Conservation (phyloP, 2,888 invertebrate genomes). For the Boloria euphrosyne region DNA sequence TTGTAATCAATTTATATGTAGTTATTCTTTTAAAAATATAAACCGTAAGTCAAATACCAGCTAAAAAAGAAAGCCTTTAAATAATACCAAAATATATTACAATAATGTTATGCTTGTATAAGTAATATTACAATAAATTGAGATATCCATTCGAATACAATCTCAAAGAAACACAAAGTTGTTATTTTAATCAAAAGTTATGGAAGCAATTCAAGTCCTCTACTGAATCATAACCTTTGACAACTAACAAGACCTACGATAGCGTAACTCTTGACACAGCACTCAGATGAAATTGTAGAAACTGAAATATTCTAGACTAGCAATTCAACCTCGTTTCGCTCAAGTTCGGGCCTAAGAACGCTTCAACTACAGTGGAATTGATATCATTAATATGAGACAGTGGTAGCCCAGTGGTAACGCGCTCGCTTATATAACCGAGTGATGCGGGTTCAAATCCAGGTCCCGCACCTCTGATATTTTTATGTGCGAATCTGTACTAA, state of each 20-base stretch:
- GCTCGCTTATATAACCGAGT: no score
- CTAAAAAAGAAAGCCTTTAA: neutral
- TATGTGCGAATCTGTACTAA: no score
- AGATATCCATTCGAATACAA: slow-evolving; percentile 1
- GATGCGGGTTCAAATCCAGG: no score
- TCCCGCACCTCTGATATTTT: no score
- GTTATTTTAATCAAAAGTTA: slow-evolving; percentile 13
- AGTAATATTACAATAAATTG: slow-evolving; percentile 5
- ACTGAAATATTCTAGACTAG: neutral
- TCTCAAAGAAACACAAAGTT: slow-evolving; percentile 1
- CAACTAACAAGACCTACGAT: slow-evolving; percentile 7
- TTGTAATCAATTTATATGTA: no score
- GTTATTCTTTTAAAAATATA: no score
- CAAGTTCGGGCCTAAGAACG: no score
- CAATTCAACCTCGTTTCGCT: no score
- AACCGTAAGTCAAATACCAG: no score
- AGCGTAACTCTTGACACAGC: slow-evolving; percentile 10
- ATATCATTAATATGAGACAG: no score
- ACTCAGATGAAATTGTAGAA: neutral
- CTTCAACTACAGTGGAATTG: no score
- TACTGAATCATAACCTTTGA: slow-evolving; percentile 16
- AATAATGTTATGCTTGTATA: neutral
- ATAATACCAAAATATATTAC: neutral
- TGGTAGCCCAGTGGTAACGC: no score
- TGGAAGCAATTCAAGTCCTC: slow-evolving; percentile 5